Evolutionary conservation across 2,797 vertebrate species (phyloP).

Genomic region (Molossus alvarezi): DNA sequence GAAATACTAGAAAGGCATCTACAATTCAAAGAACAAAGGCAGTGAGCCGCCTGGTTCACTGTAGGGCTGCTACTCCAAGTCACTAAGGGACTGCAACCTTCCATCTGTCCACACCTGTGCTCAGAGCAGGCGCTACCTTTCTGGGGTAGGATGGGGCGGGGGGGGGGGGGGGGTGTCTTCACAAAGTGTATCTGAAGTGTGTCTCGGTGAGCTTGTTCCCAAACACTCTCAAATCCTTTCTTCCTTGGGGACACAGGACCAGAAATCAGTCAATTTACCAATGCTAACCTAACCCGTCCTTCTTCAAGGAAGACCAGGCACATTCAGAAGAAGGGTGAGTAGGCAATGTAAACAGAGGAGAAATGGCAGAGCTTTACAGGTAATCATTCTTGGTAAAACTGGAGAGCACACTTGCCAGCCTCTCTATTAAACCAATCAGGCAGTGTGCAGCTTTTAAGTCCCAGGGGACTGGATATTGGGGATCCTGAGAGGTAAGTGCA

Average conservation of each 20-base stretch:
- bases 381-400: not conserved
- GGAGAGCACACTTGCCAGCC: not conserved
- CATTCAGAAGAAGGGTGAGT: not conserved
- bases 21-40: not conserved
- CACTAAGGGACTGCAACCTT: not conserved
- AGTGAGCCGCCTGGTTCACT: not conserved
- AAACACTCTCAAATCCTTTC: not conserved
- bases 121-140: fast-evolving
- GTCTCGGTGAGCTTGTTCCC: not conserved
- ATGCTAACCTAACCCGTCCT: not conserved
- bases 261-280: not conserved
- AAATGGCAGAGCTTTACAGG: fast-evolving
- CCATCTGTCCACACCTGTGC: not conserved
- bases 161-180: not conserved
- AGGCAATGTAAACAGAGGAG: not conserved
- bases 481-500: not conserved
- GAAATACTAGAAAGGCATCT: not conserved
- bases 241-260: not conserved
- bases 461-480: not conserved
- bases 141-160: not conserved
- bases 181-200: not conserved
- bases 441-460: not conserved
- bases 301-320: not conserved
- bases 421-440: too few relatives aligned
- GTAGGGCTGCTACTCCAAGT: not conserved